Evolutionary conservation across 2,113 vertebrate genomes (phyloP).

Genomic region (Megaptera novaeangliae): DNA sequence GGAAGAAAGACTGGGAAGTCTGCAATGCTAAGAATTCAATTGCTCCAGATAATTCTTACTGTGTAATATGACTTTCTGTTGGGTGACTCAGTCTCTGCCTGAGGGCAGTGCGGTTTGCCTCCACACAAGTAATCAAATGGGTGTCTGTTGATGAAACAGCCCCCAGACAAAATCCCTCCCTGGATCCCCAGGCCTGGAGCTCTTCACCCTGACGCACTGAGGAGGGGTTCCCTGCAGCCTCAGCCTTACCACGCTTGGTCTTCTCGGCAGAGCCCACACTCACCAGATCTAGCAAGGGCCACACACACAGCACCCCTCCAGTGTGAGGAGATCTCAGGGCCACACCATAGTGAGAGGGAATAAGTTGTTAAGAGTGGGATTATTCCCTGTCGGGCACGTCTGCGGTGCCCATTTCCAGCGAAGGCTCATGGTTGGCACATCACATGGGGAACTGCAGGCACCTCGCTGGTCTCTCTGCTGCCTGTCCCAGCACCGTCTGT

Average conservation of each 20-base stretch:
- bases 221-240: rapidly evolving
- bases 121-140: background rate
- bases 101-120: background rate
- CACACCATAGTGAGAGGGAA: rapidly evolving
- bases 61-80: background rate
- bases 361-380: rapidly evolving
- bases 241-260: background rate
- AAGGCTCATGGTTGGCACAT: background rate
- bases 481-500: background rate
- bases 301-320: background rate
- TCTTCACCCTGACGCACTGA: no score
- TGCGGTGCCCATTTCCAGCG: background rate
- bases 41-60: background rate
- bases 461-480: background rate
- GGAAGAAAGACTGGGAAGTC: background rate
- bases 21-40: background rate
- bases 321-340: background rate
- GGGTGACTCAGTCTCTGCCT: background rate
- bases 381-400: background rate
- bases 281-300: background rate
- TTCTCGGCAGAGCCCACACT: background rate
- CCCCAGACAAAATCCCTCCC: background rate
- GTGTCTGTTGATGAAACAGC: background rate
- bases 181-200: background rate
- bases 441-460: background rate